Evolutionary conservation across 2,888 invertebrate species (phyloP).

Genomic region (Noctuana brunneofusca): DNA sequence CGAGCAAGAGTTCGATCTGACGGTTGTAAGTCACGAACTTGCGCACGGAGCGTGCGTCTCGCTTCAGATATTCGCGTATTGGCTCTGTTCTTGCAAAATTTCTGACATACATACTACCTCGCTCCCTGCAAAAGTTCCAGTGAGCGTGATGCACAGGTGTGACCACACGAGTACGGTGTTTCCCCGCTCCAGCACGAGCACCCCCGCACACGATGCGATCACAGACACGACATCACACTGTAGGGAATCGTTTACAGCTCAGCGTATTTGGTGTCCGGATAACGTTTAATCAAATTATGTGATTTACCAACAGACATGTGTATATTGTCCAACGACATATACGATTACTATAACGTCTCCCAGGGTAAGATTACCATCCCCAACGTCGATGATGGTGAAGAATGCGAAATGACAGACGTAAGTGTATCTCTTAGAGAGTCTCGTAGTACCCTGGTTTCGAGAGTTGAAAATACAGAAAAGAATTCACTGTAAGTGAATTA

Average conservation of each 20-base stretch:
- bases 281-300: constrained; percentile 48
- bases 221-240: constrained; percentile 56
- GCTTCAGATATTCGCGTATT: constrained; percentile 65
- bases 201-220: constrained; percentile 56
- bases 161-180: constrained; percentile 46
- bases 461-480: constrained; percentile 3
- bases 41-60: constrained; percentile 75
- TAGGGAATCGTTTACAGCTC: constrained; percentile 39
- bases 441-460: constrained; percentile 36
- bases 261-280: constrained; percentile 31
- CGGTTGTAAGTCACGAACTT: constrained; percentile 89
- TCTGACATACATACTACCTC: constrained; percentile 72
- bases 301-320: constrained; percentile 87
- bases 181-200: constrained; percentile 66
- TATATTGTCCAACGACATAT: constrained; percentile 92
- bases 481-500: constrained; percentile 22
- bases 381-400: constrained; percentile 97
- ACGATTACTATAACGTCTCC: constrained; percentile 96
- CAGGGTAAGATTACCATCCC: constrained; percentile 99
- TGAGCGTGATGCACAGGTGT: constrained; percentile 72
- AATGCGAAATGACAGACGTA: constrained; percentile 94
- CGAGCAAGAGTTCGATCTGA: constrained; percentile 92
- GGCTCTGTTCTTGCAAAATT: constrained; percentile 52
- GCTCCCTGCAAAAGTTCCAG: constrained; percentile 74
- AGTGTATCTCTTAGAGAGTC: constrained; percentile 73